Evolutionary conservation across 2,113 vertebrate species (phyloP).

Genomic region (Chascanopsetta lugubris): DNA sequence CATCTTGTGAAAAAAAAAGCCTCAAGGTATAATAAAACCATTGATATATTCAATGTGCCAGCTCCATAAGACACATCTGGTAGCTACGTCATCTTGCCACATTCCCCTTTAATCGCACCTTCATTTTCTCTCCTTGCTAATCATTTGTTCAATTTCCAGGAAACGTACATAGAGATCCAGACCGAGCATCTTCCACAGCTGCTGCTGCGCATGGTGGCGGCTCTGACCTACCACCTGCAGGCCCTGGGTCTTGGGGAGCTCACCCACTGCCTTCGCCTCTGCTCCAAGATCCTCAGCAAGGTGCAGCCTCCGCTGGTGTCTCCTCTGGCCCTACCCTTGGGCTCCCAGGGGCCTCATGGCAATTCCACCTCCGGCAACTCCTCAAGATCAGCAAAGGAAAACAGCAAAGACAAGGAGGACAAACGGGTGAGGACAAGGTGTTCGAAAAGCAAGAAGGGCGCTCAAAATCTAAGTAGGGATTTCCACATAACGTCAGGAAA

Average conservation of each 20-base stretch:
- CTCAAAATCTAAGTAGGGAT: no score
- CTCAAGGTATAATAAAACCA: not conserved
- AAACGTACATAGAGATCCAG: constrained; percentile 99
- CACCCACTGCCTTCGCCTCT: constrained; percentile 93
- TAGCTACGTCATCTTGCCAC: not conserved
- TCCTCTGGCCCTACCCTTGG: constrained; percentile 80
- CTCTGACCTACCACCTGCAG: constrained; percentile 90
- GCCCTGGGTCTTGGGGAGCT: constrained; percentile 89
- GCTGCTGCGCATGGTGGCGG: constrained; percentile 94
- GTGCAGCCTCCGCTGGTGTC: constrained; percentile 95
- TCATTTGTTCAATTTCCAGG: constrained; percentile 77
- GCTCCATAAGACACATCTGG: no score
- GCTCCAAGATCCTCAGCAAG: constrained; percentile 98
- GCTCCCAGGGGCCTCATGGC: constrained; percentile 68
- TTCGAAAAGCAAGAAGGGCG: not conserved
- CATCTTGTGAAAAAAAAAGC: not conserved
- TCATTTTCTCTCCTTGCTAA: constrained; percentile 39
- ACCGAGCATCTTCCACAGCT: constrained; percentile 97
- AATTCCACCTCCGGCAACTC: constrained; percentile 55
- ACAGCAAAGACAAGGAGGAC: constrained; percentile 86
- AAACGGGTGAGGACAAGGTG: constrained; percentile 82
- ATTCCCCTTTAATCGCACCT: not conserved
- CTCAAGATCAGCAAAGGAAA: constrained; percentile 80
- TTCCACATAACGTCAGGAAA: no score
- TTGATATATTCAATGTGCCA: not conserved